Evolutionary conservation across 2,888 invertebrate species (phyloP).

Genomic region (Cheilosia vernalis): DNA sequence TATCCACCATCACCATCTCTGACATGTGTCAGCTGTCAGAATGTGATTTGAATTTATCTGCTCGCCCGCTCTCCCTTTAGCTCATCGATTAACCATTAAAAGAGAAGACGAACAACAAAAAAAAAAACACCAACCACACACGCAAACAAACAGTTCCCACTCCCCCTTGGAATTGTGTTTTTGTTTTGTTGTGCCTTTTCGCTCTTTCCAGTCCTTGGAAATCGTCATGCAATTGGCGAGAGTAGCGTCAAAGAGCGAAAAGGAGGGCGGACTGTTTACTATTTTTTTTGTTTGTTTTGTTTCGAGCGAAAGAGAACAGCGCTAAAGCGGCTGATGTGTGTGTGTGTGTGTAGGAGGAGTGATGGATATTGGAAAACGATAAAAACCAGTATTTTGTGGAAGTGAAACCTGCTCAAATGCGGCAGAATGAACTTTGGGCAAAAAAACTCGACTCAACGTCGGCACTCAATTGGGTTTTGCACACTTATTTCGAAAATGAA

Average conservation of each 20-base stretch:
- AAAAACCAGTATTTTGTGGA: constrained; percentile 64
- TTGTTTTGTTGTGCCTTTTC: constrained; percentile 35
- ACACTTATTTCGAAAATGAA: too few relatives aligned
- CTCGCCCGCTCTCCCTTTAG: constrained; percentile 24
- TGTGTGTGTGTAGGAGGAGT: constrained; percentile 67
- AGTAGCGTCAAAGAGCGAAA: constrained; percentile 51
- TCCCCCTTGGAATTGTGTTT: constrained; percentile 39
- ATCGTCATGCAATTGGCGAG: constrained; percentile 71
- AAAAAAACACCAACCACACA: constrained; percentile 17
- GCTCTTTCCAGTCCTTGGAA: constrained; percentile 71
- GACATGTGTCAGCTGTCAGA: constrained; percentile 52
- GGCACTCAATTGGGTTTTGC: neutral
- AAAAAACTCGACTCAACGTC: too few relatives aligned
- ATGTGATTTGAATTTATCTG: constrained; percentile 10
- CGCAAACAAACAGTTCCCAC: constrained; percentile 23
- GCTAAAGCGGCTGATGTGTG: neutral
- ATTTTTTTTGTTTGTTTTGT: constrained; percentile 18
- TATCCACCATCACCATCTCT: neutral
- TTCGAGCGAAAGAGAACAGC: constrained; percentile 56
- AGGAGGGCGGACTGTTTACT: constrained; percentile 56
- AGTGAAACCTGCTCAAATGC: constrained; percentile 9
- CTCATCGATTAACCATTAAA: constrained; percentile 68
- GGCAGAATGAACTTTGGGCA: neutral
- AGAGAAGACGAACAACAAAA: constrained; percentile 22
- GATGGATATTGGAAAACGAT: constrained; percentile 63